Percentiles rank a stretch among this genome's conserved stretches.
These are phyloP conservation scores for Bothrops jararaca DNA, from an alignment of 2,113 vertebrate genomes.

Conservation along the genomic window DNA sequence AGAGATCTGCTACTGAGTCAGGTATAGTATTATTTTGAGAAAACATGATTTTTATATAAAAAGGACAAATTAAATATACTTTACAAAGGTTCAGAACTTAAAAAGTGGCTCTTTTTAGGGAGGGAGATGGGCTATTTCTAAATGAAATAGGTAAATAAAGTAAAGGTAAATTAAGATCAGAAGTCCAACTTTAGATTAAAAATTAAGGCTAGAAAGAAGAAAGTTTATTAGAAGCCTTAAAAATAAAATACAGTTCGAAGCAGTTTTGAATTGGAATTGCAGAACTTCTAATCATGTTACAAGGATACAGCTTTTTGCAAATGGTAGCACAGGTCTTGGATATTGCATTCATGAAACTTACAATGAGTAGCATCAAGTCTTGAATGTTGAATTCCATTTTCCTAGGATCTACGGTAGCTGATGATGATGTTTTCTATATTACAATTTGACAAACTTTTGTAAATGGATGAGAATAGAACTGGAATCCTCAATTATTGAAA, in stretches of 20 bases:
- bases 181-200: background rate
- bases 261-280: background rate
- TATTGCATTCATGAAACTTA: background rate
- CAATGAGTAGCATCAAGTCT: background rate
- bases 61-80: background rate
- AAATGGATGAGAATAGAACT: background rate
- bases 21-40: constrained; percentile 62
- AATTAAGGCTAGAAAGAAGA: background rate
- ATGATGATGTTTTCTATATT: background rate
- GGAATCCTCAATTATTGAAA: background rate
- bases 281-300: background rate
- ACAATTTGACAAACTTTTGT: background rate
- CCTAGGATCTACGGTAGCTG: background rate
- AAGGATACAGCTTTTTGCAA: background rate
- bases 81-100: background rate
- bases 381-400: background rate
- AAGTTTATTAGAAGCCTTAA: background rate
- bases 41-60: background rate
- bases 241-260: background rate
- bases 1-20: constrained; percentile 85
- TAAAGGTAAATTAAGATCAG: background rate
- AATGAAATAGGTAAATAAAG: background rate
- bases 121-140: background rate
- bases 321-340: background rate
- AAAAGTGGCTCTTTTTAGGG: background rate